Conservation (phyloP, 2,113 vertebrate genomes). For the Rynchops niger region DNA sequence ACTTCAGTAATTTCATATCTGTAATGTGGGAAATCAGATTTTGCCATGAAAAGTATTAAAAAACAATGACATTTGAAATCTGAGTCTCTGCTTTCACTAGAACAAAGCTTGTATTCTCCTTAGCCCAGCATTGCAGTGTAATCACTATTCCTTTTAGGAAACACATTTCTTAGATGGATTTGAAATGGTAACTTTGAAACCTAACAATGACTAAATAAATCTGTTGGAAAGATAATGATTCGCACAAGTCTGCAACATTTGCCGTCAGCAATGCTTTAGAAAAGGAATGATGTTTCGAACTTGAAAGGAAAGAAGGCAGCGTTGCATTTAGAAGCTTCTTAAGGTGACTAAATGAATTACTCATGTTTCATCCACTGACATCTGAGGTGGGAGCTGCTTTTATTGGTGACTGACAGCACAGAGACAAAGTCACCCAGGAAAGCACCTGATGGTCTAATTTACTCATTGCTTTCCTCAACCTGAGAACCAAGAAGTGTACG, state of each 20-base stretch:
- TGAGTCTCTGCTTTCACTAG: not conserved
- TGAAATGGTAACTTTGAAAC: not conserved
- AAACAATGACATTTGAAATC: not conserved
- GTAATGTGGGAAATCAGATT: not conserved
- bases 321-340: not conserved
- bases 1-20: not conserved
- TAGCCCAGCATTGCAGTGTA: not conserved
- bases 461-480: not conserved
- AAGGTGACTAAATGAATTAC: slow-evolving; percentile 29
- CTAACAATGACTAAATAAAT: not conserved
- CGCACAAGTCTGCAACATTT: not conserved
- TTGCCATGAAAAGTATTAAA: not conserved
- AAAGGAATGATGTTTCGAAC: not conserved
- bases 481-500: not conserved
- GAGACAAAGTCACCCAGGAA: slow-evolving; percentile 39
- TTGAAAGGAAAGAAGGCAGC: slow-evolving; percentile 29
- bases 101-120: not conserved
- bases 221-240: not conserved
- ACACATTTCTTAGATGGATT: not conserved
- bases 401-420: slow-evolving; percentile 40
- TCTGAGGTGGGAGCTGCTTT: not conserved
- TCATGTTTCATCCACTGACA: slow-evolving; percentile 30
- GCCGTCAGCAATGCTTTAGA: not conserved
- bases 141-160: slow-evolving; percentile 5
- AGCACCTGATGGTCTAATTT: not conserved